phyloP scores from a whole-genome alignment of 2,888 invertebrate species.

The Drosophila ezoana region DNA sequence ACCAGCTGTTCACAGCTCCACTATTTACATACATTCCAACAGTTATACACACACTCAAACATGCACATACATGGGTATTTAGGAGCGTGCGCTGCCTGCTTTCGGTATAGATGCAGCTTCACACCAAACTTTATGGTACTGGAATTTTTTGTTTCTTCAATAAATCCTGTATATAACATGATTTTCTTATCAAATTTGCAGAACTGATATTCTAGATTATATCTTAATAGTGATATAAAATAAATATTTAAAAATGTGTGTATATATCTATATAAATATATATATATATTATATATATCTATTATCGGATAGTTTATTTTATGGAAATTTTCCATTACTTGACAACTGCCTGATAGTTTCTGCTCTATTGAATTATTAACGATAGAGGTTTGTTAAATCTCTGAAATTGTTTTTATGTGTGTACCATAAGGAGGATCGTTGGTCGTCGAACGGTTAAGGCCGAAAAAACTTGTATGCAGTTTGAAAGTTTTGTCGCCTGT shows the following conservation, averaged over 20 bases:
- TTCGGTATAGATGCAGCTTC: background rate
- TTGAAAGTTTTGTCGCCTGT: conserved; percentile 65
- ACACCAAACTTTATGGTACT: background rate
- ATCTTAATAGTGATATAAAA: background rate
- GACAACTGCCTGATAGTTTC: conserved; percentile 8
- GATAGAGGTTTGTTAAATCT: conserved; percentile 16
- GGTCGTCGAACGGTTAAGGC: conserved; percentile 30
- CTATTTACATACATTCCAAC: conserved; percentile 32
- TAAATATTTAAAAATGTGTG: too few relatives aligned
- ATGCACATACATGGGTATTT: conserved; percentile 4
- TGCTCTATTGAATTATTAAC: conserved; percentile 18
- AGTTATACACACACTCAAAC: conserved; percentile 2
- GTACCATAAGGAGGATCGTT: background rate
- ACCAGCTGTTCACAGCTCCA: conserved; percentile 21
- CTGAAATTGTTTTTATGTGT: background rate
- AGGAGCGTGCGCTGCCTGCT: conserved; percentile 1
- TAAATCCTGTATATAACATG: background rate
- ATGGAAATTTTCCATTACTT: background rate
- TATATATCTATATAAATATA: too few relatives aligned
- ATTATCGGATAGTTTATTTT: too few relatives aligned
- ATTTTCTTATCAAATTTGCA: background rate
- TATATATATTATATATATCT: too few relatives aligned
- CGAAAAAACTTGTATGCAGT: conserved; percentile 42
- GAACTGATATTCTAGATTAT: background rate
- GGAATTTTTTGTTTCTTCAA: background rate